Evolutionary conservation across 2,888 invertebrate species (phyloP).

Genomic region (Cephus sareptanus): DNA sequence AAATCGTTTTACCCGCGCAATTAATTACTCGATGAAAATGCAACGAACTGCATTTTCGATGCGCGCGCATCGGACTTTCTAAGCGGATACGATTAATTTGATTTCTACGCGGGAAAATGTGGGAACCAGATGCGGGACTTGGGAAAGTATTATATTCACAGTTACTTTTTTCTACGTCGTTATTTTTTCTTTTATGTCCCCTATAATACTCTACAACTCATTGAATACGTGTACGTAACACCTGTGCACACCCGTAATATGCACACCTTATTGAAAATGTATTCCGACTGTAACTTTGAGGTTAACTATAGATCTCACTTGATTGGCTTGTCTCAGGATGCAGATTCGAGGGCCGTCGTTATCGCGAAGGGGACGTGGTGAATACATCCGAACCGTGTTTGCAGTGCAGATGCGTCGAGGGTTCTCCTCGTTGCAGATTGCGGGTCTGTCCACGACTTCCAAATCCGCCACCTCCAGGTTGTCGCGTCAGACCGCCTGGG

Average conservation of each 20-base stretch:
- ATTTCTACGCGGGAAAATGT: not conserved
- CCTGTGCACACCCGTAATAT: not conserved
- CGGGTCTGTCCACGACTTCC: slow-evolving; percentile 81
- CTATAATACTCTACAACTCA: not conserved
- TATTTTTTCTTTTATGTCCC: not conserved
- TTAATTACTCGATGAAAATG: not conserved
- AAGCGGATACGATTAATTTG: not conserved
- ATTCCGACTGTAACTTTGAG: not conserved
- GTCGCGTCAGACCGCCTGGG: slow-evolving; percentile 73
- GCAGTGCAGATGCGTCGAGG: slow-evolving; percentile 79
- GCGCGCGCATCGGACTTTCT: not conserved
- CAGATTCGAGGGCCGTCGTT: slow-evolving; percentile 77
- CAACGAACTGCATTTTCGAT: not conserved
- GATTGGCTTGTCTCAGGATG: slow-evolving; percentile 69
- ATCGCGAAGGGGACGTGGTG: slow-evolving; percentile 75
- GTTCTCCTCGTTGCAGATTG: slow-evolving; percentile 80
- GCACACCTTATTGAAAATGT: not conserved
- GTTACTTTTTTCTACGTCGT: not conserved
- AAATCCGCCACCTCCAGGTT: slow-evolving; percentile 79
- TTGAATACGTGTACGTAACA: not conserved
- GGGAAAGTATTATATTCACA: not conserved
- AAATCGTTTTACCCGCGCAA: not conserved
- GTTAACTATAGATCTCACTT: not conserved
- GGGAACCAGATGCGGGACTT: not conserved
- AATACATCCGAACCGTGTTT: slow-evolving; percentile 81